Evolutionary conservation across 2,113 vertebrate species (phyloP), one percentile per base, ranked within the genome.

Genomic region (Pongo abelii): DNA sequence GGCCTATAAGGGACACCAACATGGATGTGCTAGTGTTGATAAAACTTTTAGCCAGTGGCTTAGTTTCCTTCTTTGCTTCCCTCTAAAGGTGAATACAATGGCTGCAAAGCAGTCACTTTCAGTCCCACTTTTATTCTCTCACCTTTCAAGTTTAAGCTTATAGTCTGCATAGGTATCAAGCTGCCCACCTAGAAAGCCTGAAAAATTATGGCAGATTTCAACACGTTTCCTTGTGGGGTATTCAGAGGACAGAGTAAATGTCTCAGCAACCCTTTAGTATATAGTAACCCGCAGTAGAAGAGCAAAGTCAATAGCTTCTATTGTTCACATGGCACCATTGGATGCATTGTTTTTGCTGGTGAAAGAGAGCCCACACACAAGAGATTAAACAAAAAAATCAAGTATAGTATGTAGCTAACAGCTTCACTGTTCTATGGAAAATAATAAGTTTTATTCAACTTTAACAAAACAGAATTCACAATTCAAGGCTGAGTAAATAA

Each of bases 251-350:
- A 96, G 96, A 97, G 80, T 94, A 94, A 96, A 95, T 88, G 80
- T 93, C 91, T 96, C 84, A 98, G 98, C 22, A 46, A 96, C n/a
- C 0, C 84, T 93, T 97, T 55, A 94, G 77, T 61, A 61, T 94
- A 89, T 23, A 85, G 61, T 83, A 98, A 96, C 72, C 67, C 87
- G 86, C 69, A 81, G 72, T 72, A 96, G 97, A 97, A 95, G 95
- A 97, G 59, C 95, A 77, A 74, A 95, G 96, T 98, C 97, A 98
- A 83, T 98, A 98, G 97, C 98, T 98, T 97, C 46, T 64, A 4
- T 95, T 98, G 97, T 98, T 98, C 95, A 97, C 89, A 86, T 67
- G 96, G 77, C 69, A 96, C 96, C 97, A 97, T 23, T 98, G 98
- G 96, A 94, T 96, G 93, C 97, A 98, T 96, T 95, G 85, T 75